Conservation (phyloP, 23 tunicate species). For the Phallusia fumigata region DNA sequence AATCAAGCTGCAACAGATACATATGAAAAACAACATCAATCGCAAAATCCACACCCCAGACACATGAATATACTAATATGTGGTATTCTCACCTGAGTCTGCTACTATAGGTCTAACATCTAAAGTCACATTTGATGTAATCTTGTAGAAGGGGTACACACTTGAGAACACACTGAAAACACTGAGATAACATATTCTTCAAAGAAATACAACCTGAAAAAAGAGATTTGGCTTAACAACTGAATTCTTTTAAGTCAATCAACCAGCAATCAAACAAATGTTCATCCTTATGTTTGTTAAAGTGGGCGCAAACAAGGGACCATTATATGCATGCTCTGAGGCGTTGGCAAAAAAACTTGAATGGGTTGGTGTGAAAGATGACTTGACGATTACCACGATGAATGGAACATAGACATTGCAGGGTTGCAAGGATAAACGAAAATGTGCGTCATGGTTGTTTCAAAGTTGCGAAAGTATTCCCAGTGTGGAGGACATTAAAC, state of each 20-base stretch:
- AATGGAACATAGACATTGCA: too few relatives aligned
- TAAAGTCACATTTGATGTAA: not conserved
- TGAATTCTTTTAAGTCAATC: not conserved
- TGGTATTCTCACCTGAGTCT: constrained; percentile 7
- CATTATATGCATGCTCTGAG: constrained; percentile 9
- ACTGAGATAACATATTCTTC: constrained; percentile 12
- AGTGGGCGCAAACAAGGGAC: constrained; percentile 1
- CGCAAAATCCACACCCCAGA: not conserved
- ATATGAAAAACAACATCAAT: constrained; percentile 7
- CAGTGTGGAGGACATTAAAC: too few relatives aligned
- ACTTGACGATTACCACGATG: too few relatives aligned
- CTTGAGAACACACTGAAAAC: not conserved
- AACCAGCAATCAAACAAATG: not conserved
- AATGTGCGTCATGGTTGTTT: too few relatives aligned
- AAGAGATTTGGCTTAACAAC: not conserved
- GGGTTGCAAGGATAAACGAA: too few relatives aligned
- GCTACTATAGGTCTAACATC: constrained; percentile 5
- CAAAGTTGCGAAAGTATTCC: too few relatives aligned
- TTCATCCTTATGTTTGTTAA: constrained; percentile 31
- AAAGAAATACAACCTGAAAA: not conserved
- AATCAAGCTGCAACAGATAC: not conserved
- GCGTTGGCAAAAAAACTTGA: too few relatives aligned
- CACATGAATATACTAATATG: not conserved
- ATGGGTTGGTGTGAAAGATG: too few relatives aligned
- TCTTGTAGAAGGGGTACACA: constrained; percentile 6